Evolutionary conservation across 2,113 vertebrate species (phyloP), one percentile per base, ranked within the genome.

Genomic region (Etia nguti): DNA sequence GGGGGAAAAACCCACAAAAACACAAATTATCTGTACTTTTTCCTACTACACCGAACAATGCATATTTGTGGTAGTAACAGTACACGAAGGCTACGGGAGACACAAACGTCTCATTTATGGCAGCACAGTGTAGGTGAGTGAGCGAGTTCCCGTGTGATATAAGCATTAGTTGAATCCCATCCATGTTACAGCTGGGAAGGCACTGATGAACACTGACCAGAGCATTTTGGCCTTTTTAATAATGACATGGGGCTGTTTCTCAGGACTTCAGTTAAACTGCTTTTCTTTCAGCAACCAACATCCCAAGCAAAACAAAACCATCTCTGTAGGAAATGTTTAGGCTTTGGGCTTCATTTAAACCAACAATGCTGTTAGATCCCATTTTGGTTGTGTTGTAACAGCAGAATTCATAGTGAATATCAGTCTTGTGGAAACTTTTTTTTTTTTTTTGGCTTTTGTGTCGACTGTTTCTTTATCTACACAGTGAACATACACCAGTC

Each of bases 111-210:
- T 75, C 85, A 10, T 52, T 84, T 75, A 84, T 87, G 90, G 88
- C 87, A 83, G 83, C 92, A 83, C 55, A 18, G 87, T 26, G 41
- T 87, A 56, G 79, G 85, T 80, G 90, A 87, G 86, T 13, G 75
- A 83, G 81, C 10, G 31, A 59, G 84, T 75, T 79, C 29, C 73
- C 80, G 43, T 87, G 29, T 56, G 62, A 80, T 83, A 81, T 86
- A 86, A 84, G 80, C 91, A 88, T 92, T 46, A 85, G 46, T 87
- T 85, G 11, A 50, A 82, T 84, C 85, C 80, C 84, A 65, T 65
- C 65, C 54, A 79, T 68, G 22, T 89, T 29, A 85, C 86, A 90
- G 81, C 57, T 89, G 90, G 89, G 84, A 95, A 95, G 95, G 94
- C 95, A 96, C 94, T 86, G 88, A 93, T 83, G 29, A 92, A 90